Evolutionary conservation across 2,113 vertebrate species (phyloP), one percentile per base, ranked within the genome.

Genomic region (Hyaena hyaena): DNA sequence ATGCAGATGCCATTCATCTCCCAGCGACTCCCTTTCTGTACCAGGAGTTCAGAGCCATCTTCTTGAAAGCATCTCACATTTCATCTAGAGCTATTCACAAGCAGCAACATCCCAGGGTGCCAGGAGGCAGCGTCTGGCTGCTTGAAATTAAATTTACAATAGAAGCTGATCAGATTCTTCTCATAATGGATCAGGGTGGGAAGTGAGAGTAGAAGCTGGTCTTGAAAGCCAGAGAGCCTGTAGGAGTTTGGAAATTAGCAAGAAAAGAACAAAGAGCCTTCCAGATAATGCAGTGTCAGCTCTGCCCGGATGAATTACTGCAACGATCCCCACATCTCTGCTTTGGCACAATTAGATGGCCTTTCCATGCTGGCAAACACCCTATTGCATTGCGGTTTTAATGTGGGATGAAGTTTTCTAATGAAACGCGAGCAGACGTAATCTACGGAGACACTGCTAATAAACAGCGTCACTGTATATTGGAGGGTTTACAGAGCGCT

Each of bases 381-480:
- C 96, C 97, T 77, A 53, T 95, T 97, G 98, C 96, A 68, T 93
- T 79, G 95, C 97, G 53, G 66, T 97, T 95, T 95, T 97, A 98
- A 98, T 98, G 98, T 94, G 96, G 97, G 98, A 98, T 98, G 98
- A 98, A 98, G 98, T 97, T 98, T 98, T 97, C 97, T 98, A 98
- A 98, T 98, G 97, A 97, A 97, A 93, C 96, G 86, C 88, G 61
- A 97, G 88, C 95, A 95, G 96, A 90, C 95, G 82, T 98, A 96
- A 98, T 98, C 98, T 96, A 95, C 96, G 94, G 98, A 98, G 98
- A 96, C 73, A 0, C 55, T 96, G 97, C 98, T 98, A 98, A 98
- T 98, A 97, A 98, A 98, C 93, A 81, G 82, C 95, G 86, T 98
- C 96, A 24, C 95, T 96, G 87, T 91, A 14, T 92, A 45, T 81